A percentile compares a stretch with the other conserved stretches of the same genome.
phyloP scores from a whole-genome alignment of 2,113 vertebrate genomes.

The Gambusia affinis region DNA sequence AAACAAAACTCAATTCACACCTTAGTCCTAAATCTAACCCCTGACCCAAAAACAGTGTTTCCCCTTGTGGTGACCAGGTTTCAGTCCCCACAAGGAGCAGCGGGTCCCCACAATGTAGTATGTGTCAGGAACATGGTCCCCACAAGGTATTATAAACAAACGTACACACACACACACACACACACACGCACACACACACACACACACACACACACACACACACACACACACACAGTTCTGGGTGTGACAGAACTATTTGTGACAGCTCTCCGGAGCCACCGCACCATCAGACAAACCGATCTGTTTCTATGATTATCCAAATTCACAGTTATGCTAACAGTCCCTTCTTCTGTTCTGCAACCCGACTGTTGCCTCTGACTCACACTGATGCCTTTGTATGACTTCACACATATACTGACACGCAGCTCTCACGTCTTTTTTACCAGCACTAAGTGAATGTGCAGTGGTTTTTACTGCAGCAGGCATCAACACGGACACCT shows the following conservation, averaged over 20 bases:
- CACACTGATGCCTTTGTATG: constrained; percentile 56
- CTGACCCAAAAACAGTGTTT: too few species aligned
- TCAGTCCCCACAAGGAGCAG: too few species aligned
- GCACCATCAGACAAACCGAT: constrained; percentile 34
- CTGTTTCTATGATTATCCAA: constrained; percentile 64
- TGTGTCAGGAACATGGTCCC: too few species aligned
- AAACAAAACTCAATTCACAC: too few species aligned
- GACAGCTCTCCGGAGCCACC: constrained; percentile 51
- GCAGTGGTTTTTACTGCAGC: constrained; percentile 36
- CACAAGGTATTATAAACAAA: too few species aligned
- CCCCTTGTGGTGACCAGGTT: too few species aligned
- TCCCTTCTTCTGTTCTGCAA: constrained; percentile 49
- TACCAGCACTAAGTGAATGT: constrained; percentile 31
- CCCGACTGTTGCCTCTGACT: constrained; percentile 67
- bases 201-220: not conserved
- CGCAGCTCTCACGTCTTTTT: constrained; percentile 43
- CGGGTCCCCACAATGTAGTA: too few species aligned
- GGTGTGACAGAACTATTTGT: constrained; percentile 49
- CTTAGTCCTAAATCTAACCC: too few species aligned
- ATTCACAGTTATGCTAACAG: constrained; percentile 76
- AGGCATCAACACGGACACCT: constrained; percentile 66
- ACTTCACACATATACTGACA: constrained; percentile 37
- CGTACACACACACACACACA: not conserved
- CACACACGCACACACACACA: not conserved
- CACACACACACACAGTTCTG: constrained; percentile 9